Evolutionary conservation across 2,797 vertebrate genomes (phyloP).

Genomic region (Argya squamiceps): DNA sequence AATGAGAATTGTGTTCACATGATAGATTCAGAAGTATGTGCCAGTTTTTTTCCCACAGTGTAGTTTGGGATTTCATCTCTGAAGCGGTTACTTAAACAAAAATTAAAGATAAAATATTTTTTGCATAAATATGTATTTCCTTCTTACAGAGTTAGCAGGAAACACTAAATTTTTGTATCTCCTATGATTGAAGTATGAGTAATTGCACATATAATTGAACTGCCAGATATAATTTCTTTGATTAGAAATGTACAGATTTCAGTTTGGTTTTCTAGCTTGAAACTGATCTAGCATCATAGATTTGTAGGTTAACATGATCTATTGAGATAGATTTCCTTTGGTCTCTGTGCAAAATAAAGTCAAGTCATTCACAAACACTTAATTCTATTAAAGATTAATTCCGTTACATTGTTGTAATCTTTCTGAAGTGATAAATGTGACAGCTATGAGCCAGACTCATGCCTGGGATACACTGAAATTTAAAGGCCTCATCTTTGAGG

Average conservation of each 20-base stretch:
- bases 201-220: constrained; percentile 66
- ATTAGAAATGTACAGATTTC: constrained; percentile 51
- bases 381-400: constrained; percentile 56
- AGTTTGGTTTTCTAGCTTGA: constrained; percentile 26
- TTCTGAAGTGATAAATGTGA: constrained; percentile 23
- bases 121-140: constrained; percentile 34
- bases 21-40: not conserved
- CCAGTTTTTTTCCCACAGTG: not conserved
- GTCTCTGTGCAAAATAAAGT: constrained; percentile 20
- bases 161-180: constrained; percentile 28
- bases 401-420: not conserved
- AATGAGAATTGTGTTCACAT: not conserved
- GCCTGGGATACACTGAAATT: not conserved
- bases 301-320: constrained; percentile 30
- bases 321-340: constrained; percentile 35
- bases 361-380: not conserved
- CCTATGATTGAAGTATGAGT: constrained; percentile 52
- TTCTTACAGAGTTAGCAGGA: constrained; percentile 13
- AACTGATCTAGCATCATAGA: constrained; percentile 43
- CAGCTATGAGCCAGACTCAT: not conserved
- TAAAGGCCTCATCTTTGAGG: not conserved
- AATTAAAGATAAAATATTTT: not conserved
- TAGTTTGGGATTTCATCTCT: not conserved
- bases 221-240: constrained; percentile 62
- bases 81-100: not conserved